Evolutionary conservation across 2,797 vertebrate species (phyloP).

Genomic region (Molossus alvarezi): DNA sequence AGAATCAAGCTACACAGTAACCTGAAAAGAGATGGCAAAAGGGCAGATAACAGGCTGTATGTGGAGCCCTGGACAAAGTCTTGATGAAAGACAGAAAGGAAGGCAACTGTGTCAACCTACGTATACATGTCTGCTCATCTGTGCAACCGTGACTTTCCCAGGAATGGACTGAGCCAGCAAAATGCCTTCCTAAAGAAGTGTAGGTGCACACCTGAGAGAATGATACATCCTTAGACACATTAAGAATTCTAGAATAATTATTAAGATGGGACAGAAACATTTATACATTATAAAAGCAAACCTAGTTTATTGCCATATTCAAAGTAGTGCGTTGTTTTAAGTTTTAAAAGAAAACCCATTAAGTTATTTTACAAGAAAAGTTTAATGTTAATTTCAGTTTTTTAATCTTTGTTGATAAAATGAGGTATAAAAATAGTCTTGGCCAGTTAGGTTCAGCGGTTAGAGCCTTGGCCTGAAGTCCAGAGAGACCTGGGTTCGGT

Average conservation of each 20-base stretch:
- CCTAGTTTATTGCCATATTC: not conserved
- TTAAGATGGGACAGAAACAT: not conserved
- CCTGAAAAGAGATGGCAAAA: not conserved
- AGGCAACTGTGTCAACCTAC: not conserved
- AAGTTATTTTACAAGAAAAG: slow-evolving; percentile 23
- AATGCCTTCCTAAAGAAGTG: not conserved
- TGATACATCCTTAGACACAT: not conserved
- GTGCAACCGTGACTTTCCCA: not conserved
- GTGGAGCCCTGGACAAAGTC: too few relatives aligned
- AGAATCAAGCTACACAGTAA: not conserved
- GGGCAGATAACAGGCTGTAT: not conserved
- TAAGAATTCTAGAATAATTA: not conserved
- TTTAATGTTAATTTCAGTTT: slow-evolving; percentile 1
- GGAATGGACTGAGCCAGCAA: not conserved
- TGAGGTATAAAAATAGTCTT: not conserved
- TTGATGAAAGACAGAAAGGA: not conserved
- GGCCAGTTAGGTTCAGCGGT: too few relatives aligned
- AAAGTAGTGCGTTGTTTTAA: not conserved
- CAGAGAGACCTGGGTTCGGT: too few relatives aligned
- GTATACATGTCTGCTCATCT: not conserved
- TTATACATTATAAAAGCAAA: not conserved
- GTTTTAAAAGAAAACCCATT: not conserved
- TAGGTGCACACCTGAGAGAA: not conserved
- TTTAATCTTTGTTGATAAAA: not conserved
- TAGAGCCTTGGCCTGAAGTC: too few relatives aligned